phyloP scores from a whole-genome alignment of 2,113 vertebrate genomes.

The Panurus biarmicus region DNA sequence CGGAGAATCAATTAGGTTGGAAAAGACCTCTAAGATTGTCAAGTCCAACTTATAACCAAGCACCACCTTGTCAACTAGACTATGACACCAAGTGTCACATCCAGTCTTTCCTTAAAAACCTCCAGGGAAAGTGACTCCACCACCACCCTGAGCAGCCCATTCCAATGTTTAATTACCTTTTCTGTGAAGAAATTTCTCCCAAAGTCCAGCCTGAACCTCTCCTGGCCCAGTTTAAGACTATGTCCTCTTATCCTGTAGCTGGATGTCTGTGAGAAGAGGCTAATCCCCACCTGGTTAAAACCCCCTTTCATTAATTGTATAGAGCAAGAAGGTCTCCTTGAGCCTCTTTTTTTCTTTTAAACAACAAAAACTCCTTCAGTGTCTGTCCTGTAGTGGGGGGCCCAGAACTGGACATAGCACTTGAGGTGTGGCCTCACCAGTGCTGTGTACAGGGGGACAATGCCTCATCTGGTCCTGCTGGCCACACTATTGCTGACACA shows the following conservation, averaged over 20 bases:
- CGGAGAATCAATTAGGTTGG: neutral
- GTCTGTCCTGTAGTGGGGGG: too few relatives aligned
- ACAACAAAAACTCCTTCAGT: neutral
- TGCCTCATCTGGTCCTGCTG: too few relatives aligned
- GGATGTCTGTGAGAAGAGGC: neutral
- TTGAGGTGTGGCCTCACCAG: neutral
- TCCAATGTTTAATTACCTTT: neutral
- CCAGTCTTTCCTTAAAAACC: neutral
- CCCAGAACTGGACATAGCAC: neutral
- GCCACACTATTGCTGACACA: neutral
- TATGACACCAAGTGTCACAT: neutral
- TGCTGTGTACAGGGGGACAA: fast-evolving
- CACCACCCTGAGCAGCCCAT: neutral
- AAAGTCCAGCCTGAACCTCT: neutral
- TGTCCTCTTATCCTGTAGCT: neutral
- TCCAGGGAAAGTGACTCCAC: too few relatives aligned
- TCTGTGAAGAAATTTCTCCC: neutral
- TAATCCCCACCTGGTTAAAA: neutral
- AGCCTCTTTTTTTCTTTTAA: neutral
- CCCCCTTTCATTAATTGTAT: neutral
- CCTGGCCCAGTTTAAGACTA: neutral
- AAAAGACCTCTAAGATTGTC: neutral
- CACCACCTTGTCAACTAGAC: neutral
- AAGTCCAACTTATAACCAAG: neutral
- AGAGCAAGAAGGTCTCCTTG: neutral